Conservation (phyloP, 2,113 vertebrate genomes). For the Camarhynchus parvulus region DNA sequence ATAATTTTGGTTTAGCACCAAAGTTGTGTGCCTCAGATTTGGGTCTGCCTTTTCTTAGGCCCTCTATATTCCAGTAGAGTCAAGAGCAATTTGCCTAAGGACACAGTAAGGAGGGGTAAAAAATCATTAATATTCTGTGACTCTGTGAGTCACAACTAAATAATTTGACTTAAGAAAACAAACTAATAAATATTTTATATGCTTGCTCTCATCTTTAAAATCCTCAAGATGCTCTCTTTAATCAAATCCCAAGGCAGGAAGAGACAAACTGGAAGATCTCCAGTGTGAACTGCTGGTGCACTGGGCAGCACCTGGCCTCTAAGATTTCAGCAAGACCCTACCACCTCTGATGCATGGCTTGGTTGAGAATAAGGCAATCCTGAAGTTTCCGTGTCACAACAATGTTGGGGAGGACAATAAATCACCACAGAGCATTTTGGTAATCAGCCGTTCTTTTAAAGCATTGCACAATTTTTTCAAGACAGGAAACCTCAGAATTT, state of each 20-base stretch:
- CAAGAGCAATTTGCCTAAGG: background rate
- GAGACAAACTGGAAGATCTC: background rate
- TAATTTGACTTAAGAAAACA: background rate
- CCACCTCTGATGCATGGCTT: background rate
- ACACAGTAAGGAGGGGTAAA: background rate
- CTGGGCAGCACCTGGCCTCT: background rate
- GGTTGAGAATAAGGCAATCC: background rate
- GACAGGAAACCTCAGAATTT: slow-evolving; percentile 1
- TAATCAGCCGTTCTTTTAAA: background rate
- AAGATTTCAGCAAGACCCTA: background rate
- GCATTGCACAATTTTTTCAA: slow-evolving; percentile 6
- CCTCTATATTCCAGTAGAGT: background rate
- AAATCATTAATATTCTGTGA: background rate
- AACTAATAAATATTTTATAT: slow-evolving; percentile 4
- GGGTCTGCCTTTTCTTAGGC: background rate
- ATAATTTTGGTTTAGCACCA: background rate
- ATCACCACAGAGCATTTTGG: background rate
- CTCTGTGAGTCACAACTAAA: background rate
- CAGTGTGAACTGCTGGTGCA: background rate
- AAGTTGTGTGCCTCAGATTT: background rate
- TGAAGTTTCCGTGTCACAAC: slow-evolving; percentile 12
- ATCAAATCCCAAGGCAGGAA: background rate
- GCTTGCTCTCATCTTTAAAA: background rate
- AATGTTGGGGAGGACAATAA: background rate
- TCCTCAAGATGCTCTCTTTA: background rate